Evolutionary conservation across 2,113 vertebrate species (phyloP).

Genomic region (Muntiacus reevesi): DNA sequence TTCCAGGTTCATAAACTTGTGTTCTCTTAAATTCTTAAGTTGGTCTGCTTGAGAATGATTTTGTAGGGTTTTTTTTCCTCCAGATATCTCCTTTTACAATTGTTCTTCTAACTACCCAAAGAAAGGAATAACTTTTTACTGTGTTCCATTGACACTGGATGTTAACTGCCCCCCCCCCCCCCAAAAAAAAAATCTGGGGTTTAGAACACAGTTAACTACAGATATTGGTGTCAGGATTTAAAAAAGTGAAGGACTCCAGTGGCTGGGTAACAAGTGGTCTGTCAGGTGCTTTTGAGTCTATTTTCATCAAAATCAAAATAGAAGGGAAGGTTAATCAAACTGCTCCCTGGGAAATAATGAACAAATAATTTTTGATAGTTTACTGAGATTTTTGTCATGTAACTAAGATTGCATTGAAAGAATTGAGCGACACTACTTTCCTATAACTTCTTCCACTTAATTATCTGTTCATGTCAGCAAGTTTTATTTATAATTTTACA

Average conservation of each 20-base stretch:
- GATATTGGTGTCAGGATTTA: background rate
- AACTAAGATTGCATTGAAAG: background rate
- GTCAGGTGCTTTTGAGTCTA: background rate
- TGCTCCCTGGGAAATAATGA: background rate
- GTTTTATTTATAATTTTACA: background rate
- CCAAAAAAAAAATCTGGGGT: background rate
- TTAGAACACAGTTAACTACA: background rate
- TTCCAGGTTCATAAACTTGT: conserved; percentile 1
- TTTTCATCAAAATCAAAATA: background rate
- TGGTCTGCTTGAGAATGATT: background rate
- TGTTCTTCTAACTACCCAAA: background rate
- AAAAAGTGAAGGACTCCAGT: background rate
- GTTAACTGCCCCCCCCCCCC: background rate
- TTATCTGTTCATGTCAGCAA: background rate
- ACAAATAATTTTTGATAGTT: background rate
- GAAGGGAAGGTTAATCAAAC: background rate
- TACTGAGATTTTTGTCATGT: background rate
- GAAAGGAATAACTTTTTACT: background rate
- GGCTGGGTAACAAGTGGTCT: background rate
- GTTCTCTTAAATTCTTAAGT: background rate
- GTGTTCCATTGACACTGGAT: background rate
- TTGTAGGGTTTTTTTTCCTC: background rate
- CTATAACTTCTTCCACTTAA: background rate
- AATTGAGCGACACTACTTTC: background rate
- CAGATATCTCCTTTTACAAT: background rate